Conservation (phyloP, 2,113 vertebrate species). For the Odontophorus gujanensis region DNA sequence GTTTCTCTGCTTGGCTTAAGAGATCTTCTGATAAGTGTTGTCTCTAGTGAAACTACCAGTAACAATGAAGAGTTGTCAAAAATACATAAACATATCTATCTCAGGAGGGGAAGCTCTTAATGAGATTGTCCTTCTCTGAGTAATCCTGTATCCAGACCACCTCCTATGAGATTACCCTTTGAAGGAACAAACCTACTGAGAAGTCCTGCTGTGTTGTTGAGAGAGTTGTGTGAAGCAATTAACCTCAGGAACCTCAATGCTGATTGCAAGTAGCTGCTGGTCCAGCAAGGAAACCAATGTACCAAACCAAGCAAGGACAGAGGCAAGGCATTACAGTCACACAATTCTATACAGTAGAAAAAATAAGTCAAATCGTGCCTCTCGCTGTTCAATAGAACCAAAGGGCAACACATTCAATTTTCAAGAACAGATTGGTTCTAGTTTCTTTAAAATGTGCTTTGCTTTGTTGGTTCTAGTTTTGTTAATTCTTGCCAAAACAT, state of each 20-base stretch:
- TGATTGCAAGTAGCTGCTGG: conserved; percentile 46
- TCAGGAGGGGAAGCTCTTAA: conserved; percentile 49
- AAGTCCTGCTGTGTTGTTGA: conserved; percentile 10
- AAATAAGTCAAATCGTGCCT: background rate
- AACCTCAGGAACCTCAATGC: background rate
- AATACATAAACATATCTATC: conserved; percentile 14
- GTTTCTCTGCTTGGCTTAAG: background rate
- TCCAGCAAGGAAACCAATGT: fast-evolving
- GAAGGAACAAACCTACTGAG: conserved; percentile 55
- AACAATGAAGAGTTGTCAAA: conserved; percentile 34
- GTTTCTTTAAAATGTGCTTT: background rate
- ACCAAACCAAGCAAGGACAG: fast-evolving
- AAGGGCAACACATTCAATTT: fast-evolving
- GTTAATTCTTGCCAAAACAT: background rate
- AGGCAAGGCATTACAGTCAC: background rate
- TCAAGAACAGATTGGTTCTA: background rate
- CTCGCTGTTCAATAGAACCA: background rate
- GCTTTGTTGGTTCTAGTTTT: background rate
- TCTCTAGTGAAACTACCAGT: background rate
- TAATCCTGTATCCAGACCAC: conserved; percentile 41
- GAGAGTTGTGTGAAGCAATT: conserved; percentile 28
- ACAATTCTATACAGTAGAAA: background rate
- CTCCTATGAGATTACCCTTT: conserved; percentile 54
- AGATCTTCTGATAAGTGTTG: background rate
- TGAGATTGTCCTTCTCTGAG: conserved; percentile 60